A percentile compares a stretch with the other conserved stretches of the same genome.
Conservation (phyloP, 2,888 invertebrate genomes). For the Cheilosia pagana region DNA sequence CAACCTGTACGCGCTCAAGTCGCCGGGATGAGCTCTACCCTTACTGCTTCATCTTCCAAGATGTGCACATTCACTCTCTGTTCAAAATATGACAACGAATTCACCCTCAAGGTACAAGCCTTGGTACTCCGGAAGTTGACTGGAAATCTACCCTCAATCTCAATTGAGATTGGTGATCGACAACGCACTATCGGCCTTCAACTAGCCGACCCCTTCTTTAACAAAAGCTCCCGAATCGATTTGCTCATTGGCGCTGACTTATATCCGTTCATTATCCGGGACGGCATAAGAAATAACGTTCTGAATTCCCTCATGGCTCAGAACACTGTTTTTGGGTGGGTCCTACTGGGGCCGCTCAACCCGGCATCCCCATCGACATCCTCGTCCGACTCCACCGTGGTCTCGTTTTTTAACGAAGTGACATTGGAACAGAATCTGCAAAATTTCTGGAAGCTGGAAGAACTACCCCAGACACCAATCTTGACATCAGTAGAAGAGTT, state of each 20-base stretch:
- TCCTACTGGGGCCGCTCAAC: neutral
- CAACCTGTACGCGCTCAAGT: neutral
- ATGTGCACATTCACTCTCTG: neutral
- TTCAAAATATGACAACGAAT: neutral
- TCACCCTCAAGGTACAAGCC: neutral
- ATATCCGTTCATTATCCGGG: too few species aligned
- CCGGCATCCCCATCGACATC: too few species aligned
- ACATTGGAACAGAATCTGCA: neutral
- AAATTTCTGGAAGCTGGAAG: conserved; percentile 19
- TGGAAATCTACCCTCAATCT: neutral
- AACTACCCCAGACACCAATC: neutral
- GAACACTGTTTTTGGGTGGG: too few species aligned
- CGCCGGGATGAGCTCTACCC: neutral
- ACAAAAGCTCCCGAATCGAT: too few species aligned
- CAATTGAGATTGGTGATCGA: neutral
- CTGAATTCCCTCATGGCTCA: too few species aligned
- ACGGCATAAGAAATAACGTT: too few species aligned
- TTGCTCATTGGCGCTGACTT: too few species aligned
- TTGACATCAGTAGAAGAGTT: neutral
- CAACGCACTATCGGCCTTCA: too few species aligned
- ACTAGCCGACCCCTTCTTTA: too few species aligned
- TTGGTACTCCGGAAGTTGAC: neutral
- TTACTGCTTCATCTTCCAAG: neutral
- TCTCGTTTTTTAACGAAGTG: neutral
- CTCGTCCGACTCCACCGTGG: neutral